These are phyloP conservation scores for Metacarcinus magister DNA, from an alignment of 2,888 invertebrate species.

Conservation along the genomic window DNA sequence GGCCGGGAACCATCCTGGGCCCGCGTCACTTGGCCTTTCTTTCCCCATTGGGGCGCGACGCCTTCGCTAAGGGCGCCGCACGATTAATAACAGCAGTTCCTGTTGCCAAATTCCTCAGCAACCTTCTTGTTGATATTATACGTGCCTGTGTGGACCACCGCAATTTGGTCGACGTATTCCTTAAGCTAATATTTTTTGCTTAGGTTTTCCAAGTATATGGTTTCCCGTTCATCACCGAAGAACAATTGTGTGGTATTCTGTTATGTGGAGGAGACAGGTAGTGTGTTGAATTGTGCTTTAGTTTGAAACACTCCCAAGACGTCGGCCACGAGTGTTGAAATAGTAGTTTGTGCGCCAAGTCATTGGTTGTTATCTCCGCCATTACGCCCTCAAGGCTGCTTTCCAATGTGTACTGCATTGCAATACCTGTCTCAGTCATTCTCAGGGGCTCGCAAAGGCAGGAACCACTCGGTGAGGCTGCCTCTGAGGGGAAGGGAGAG, in stretches of 20 bases:
- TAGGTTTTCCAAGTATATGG: not conserved
- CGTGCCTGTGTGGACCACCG: constrained; percentile 42
- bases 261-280: not conserved
- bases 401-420: constrained; percentile 68
- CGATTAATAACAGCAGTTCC: not conserved
- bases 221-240: not conserved
- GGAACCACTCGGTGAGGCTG: constrained; percentile 55
- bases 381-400: constrained; percentile 62
- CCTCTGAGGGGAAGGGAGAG: not conserved
- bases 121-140: not conserved
- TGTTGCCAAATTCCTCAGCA: constrained; percentile 54
- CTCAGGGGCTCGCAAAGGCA: constrained; percentile 74
- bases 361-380: constrained; percentile 70
- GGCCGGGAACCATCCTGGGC: not conserved
- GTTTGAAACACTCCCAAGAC: not conserved
- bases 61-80: not conserved
- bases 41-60: not conserved
- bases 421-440: constrained; percentile 66
- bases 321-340: constrained; percentile 41
- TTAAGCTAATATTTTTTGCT: not conserved
- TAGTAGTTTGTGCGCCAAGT: constrained; percentile 72
- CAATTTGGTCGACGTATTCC: not conserved
- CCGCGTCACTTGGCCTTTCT: not conserved
- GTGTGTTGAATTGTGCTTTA: not conserved
- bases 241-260: not conserved